Conservation (phyloP, 2,113 vertebrate species). For the Recurvirostra avosetta region DNA sequence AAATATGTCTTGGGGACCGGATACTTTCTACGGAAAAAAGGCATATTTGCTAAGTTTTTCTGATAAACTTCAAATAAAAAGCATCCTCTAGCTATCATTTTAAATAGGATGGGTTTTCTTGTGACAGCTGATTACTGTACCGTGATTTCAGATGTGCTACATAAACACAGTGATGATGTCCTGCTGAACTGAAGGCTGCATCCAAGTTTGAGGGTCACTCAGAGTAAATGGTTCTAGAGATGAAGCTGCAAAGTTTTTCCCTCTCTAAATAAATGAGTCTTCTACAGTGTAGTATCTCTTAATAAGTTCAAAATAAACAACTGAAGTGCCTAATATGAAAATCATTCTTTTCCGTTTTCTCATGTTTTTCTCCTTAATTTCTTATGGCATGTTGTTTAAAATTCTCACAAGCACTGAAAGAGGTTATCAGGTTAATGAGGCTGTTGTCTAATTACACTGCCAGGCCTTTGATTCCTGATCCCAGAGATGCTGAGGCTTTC, state of each 20-base stretch:
- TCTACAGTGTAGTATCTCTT: not conserved
- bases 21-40: not conserved
- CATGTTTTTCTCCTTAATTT: not conserved
- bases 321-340: not conserved
- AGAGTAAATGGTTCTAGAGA: not conserved
- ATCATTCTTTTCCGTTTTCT: not conserved
- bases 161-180: not conserved
- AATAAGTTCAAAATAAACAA: not conserved
- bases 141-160: not conserved
- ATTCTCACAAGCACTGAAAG: not conserved
- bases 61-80: not conserved
- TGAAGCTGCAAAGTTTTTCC: not conserved
- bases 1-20: not conserved
- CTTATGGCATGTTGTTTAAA: not conserved
- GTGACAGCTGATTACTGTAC: not conserved
- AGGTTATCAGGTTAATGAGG: not conserved
- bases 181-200: no score
- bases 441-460: not conserved
- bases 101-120: not conserved
- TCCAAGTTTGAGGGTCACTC: not conserved
- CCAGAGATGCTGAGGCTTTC: not conserved
- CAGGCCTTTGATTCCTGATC: not conserved
- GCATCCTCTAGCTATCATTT: not conserved
- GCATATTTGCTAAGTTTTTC: not conserved
- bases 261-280: not conserved